Conservation (phyloP, 2,113 vertebrate genomes). For the Podiceps cristatus region DNA sequence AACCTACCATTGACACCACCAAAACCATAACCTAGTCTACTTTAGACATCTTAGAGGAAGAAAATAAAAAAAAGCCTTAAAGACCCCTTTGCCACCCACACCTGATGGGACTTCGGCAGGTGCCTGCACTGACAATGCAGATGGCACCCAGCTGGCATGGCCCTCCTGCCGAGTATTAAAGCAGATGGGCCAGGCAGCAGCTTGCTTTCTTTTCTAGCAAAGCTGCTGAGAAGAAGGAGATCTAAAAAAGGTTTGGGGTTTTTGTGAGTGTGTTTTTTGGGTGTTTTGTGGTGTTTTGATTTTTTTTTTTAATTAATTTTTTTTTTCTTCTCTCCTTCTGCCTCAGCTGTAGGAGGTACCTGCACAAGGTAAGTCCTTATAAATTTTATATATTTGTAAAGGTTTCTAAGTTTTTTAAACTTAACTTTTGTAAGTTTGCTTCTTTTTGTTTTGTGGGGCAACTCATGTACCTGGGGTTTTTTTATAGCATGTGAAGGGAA, state of each 20-base stretch:
- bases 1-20: accelerated
- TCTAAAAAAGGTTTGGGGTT: accelerated
- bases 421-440: accelerated
- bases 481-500: accelerated
- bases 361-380: accelerated
- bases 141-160: neutral
- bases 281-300: neutral
- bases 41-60: accelerated
- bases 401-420: accelerated
- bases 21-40: accelerated
- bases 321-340: no score
- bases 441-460: accelerated
- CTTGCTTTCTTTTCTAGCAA: accelerated
- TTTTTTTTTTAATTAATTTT: no score
- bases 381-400: accelerated
- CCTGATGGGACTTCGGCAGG: accelerated
- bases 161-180: neutral
- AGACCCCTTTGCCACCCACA: neutral
- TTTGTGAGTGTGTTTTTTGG: no score
- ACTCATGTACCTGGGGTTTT: accelerated
- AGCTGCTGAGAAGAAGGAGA: accelerated
- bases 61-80: neutral
- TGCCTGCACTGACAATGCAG: neutral
- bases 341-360: accelerated
- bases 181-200: accelerated